Percentiles rank a stretch among this genome's conserved stretches.
Conservation (phyloP, 2,888 invertebrate species). For the Amphipyra tragopoginis region DNA sequence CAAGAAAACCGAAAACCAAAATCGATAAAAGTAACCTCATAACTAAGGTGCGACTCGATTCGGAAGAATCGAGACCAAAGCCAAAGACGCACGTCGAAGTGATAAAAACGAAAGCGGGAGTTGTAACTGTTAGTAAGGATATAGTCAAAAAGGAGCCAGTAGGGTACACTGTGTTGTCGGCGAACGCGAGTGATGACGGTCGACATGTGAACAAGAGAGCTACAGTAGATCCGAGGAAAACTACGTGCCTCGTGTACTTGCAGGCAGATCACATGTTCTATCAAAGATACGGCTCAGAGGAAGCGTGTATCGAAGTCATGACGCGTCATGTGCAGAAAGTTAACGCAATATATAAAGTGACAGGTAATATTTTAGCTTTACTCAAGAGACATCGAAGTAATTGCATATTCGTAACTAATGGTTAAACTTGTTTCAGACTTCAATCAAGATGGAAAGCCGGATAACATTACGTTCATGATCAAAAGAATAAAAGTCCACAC, state of each 20-base stretch:
- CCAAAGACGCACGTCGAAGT: conserved; percentile 92
- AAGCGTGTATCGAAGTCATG: conserved; percentile 98
- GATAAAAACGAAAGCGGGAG: conserved; percentile 91
- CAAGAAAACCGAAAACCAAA: conserved; percentile 87
- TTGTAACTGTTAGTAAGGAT: conserved; percentile 91
- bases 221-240: conserved; percentile 95
- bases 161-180: conserved; percentile 84
- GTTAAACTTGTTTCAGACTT: conserved; percentile 92
- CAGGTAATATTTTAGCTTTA: conserved; percentile 89
- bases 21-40: conserved; percentile 88
- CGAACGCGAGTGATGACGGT: conserved; percentile 88
- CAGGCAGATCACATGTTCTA: conserved; percentile 99
- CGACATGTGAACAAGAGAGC: conserved; percentile 92
- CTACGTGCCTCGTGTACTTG: conserved; percentile 98
- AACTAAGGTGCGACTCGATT: conserved; percentile 87
- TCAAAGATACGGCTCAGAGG: conserved; percentile 97
- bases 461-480: conserved; percentile 98
- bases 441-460: conserved; percentile 97
- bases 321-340: conserved; percentile 98
- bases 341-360: conserved; percentile 96
- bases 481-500: conserved; percentile 98
- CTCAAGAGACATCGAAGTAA: conserved; percentile 9
- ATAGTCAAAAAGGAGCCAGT: conserved; percentile 90
- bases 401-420: conserved; percentile 27
- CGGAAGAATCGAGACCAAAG: conserved; percentile 90